A percentile compares a stretch with the other conserved stretches of the same genome.
Conservation (phyloP, 2,888 invertebrate species). For the Leptura quadrifasciata region DNA sequence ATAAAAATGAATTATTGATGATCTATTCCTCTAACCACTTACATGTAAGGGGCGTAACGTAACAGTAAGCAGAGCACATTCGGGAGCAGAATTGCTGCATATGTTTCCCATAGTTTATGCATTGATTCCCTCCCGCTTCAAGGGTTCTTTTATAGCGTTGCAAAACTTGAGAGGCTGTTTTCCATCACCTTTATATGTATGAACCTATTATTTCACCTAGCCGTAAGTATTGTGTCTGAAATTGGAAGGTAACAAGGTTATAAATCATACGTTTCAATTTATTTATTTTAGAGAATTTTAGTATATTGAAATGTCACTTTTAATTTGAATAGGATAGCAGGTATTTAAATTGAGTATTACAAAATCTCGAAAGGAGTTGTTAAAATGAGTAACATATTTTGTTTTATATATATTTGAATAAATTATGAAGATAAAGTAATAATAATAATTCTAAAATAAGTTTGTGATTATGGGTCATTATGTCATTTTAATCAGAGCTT, state of each 20-base stretch:
- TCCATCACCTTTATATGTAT: slow-evolving; percentile 23
- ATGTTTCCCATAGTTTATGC: slow-evolving; percentile 62
- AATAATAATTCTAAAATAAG: too few species aligned
- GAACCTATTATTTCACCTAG: slow-evolving; percentile 30
- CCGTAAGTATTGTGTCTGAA: not conserved
- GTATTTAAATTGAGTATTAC: too few species aligned
- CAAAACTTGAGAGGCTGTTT: slow-evolving; percentile 27
- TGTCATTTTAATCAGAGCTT: too few species aligned
- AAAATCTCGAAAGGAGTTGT: too few species aligned
- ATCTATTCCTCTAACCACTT: slow-evolving; percentile 39
- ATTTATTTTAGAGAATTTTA: too few species aligned
- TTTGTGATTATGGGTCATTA: too few species aligned
- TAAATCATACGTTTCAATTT: too few species aligned
- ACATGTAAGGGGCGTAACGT: slow-evolving; percentile 37
- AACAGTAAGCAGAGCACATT: slow-evolving; percentile 37
- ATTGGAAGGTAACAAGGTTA: not conserved
- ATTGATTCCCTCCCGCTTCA: slow-evolving; percentile 55
- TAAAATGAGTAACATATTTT: too few species aligned
- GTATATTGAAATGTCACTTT: too few species aligned
- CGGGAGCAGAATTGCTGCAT: slow-evolving; percentile 50
- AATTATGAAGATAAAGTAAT: too few species aligned
- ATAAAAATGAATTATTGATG: slow-evolving; percentile 48
- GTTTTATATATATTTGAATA: too few species aligned
- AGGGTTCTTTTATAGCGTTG: slow-evolving; percentile 29
- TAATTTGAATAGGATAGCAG: too few species aligned